These are phyloP conservation scores for Celastrina argiolus DNA, from an alignment of 2,888 invertebrate species.

Conservation along the genomic window DNA sequence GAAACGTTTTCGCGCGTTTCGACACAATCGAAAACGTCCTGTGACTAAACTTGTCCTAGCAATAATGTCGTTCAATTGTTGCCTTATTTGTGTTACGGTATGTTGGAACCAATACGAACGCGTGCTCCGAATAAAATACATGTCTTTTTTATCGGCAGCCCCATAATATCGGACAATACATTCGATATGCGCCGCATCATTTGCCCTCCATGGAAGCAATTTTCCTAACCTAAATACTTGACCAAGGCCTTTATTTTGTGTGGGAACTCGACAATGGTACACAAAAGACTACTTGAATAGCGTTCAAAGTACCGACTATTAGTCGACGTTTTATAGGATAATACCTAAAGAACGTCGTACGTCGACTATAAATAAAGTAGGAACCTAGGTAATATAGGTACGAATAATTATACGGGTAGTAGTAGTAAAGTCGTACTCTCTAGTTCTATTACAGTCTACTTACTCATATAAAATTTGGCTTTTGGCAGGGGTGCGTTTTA, in stretches of 20 bases:
- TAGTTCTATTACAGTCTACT: too few species aligned
- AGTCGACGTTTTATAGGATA: neutral
- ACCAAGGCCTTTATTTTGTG: conserved; percentile 58
- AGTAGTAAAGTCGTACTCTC: too few species aligned
- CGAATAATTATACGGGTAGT: too few species aligned
- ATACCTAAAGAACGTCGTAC: neutral
- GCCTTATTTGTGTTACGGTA: conserved; percentile 72
- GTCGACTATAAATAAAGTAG: neutral
- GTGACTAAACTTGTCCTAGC: conserved; percentile 51
- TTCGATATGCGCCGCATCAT: conserved; percentile 56
- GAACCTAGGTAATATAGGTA: neutral
- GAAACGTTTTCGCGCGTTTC: conserved; percentile 34
- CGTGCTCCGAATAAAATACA: conserved; percentile 62
- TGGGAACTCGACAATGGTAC: conserved; percentile 42
- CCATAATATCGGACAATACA: conserved; percentile 62
- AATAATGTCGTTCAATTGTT: conserved; percentile 61
- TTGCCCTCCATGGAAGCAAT: conserved; percentile 58
- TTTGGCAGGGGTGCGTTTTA: too few species aligned
- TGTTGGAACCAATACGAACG: conserved; percentile 70
- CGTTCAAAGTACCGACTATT: neutral
- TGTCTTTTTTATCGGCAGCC: conserved; percentile 53
- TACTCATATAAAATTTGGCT: too few species aligned
- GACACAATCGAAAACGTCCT: conserved; percentile 47
- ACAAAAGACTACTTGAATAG: conserved; percentile 20
- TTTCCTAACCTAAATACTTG: conserved; percentile 66